A percentile compares a stretch with the other conserved stretches of the same genome.
phyloP scores from a whole-genome alignment of 1,140 invertebrate genomes.

The Hylaeus anthracinus region DNA sequence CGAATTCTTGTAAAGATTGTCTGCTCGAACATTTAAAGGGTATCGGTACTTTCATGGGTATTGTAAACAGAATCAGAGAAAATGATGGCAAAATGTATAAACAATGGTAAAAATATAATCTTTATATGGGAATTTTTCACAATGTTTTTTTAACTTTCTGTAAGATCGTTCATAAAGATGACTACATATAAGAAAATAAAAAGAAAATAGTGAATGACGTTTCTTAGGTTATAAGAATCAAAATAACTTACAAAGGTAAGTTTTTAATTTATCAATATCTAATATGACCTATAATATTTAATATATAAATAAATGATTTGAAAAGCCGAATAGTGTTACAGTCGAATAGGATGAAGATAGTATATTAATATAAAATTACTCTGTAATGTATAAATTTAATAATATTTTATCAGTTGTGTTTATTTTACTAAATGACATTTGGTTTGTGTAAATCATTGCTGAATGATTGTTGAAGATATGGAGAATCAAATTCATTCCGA shows the following conservation, averaged over 20 bases:
- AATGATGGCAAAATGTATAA: background rate
- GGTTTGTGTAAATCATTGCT: background rate
- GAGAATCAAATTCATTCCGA: slow-evolving; percentile 59
- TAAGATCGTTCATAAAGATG: background rate
- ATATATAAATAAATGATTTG: background rate
- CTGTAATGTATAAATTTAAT: background rate
- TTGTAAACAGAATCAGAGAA: background rate
- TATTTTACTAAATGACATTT: background rate
- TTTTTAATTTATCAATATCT: background rate
- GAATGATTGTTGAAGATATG: slow-evolving; percentile 29
- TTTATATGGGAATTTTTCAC: background rate
- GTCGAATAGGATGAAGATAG: too few species aligned
- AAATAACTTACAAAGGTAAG: background rate
- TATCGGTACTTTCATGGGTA: background rate
- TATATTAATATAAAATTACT: too few species aligned
- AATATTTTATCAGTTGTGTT: background rate
- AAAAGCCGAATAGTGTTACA: background rate
- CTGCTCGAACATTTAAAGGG: too few species aligned
- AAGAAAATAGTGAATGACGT: background rate
- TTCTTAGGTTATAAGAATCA: background rate
- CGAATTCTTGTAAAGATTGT: background rate
- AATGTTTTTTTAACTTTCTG: background rate
- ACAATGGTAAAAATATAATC: background rate
- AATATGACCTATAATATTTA: background rate
- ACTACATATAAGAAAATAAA: background rate